A percentile compares a stretch with the other conserved stretches of the same genome.
Evolutionary conservation across 2,888 invertebrate genomes (phyloP).

Genomic region (Alviniconcha strummeri): DNA sequence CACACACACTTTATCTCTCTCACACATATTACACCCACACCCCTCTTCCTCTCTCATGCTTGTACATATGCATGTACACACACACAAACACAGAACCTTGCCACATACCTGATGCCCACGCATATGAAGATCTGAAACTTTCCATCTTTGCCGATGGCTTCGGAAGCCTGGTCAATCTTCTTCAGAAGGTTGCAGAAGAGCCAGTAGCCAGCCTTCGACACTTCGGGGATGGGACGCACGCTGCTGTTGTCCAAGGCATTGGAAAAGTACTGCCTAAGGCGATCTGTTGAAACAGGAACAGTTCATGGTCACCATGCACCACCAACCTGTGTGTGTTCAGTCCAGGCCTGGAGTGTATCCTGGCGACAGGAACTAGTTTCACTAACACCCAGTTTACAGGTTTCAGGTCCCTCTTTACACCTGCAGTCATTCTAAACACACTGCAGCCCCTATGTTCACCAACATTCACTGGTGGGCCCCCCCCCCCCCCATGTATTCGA

Average conservation of each 20-base stretch:
- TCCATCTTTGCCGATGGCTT: slow-evolving; percentile 95
- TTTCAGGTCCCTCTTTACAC: not conserved
- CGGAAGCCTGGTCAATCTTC: slow-evolving; percentile 86
- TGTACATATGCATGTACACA: too few relatives aligned
- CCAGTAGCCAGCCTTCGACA: slow-evolving; percentile 83
- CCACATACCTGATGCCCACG: slow-evolving; percentile 87
- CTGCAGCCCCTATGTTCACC: too few relatives aligned
- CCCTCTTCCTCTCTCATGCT: too few relatives aligned
- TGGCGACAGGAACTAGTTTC: too few relatives aligned
- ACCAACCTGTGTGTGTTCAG: too few relatives aligned
- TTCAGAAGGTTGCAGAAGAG: slow-evolving; percentile 92
- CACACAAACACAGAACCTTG: not conserved
- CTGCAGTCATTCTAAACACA: not conserved
- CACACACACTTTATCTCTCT: too few relatives aligned
- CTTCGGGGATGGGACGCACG: slow-evolving; percentile 63
- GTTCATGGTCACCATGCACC: too few relatives aligned
- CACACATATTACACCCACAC: too few relatives aligned
- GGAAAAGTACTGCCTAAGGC: slow-evolving; percentile 72
- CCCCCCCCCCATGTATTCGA: too few relatives aligned
- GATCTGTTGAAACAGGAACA: slow-evolving; percentile 77
- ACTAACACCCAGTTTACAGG: too few relatives aligned
- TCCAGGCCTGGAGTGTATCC: too few relatives aligned
- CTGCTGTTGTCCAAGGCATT: slow-evolving; percentile 69
- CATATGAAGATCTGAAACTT: slow-evolving; percentile 98
- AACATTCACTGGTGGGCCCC: too few relatives aligned